Evolutionary conservation across 2,888 invertebrate genomes (phyloP).

Genomic region (Noctua janthina): DNA sequence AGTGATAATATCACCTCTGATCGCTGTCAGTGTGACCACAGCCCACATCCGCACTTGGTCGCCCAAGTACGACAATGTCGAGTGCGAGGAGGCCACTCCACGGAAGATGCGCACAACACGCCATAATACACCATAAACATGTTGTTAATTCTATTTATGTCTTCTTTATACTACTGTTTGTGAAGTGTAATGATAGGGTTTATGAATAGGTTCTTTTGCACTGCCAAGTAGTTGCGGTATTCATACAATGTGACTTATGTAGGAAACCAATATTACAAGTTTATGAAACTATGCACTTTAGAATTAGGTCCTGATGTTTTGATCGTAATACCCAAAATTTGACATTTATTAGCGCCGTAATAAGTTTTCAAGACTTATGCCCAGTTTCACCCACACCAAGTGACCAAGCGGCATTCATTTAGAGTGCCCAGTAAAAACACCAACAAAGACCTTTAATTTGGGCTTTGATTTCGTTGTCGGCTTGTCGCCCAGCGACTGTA

Average conservation of each 20-base stretch:
- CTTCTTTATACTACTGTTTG: background rate
- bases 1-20: background rate
- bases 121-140: conserved; percentile 11
- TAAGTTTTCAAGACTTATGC: background rate
- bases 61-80: conserved; percentile 49
- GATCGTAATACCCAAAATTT: background rate
- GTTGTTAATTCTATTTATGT: conserved; percentile 34
- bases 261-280: background rate
- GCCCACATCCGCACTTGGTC: conserved; percentile 43
- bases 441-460: background rate
- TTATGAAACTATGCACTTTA: background rate
- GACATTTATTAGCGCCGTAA: background rate
- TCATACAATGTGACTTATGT: background rate
- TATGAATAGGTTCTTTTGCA: conserved; percentile 1
- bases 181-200: conserved; percentile 18
- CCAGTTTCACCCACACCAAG: background rate
- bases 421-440: background rate
- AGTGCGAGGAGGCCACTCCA: conserved; percentile 40
- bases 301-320: background rate
- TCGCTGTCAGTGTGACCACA: conserved; percentile 29
- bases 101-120: conserved; percentile 43
- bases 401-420: background rate
- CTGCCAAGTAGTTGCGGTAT: background rate
- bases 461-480: background rate
- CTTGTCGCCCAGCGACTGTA: background rate